Evolutionary conservation across 2,888 invertebrate genomes (phyloP), one percentile per base, ranked within the genome.

Genomic region (Tricholauxania praeusta): DNA sequence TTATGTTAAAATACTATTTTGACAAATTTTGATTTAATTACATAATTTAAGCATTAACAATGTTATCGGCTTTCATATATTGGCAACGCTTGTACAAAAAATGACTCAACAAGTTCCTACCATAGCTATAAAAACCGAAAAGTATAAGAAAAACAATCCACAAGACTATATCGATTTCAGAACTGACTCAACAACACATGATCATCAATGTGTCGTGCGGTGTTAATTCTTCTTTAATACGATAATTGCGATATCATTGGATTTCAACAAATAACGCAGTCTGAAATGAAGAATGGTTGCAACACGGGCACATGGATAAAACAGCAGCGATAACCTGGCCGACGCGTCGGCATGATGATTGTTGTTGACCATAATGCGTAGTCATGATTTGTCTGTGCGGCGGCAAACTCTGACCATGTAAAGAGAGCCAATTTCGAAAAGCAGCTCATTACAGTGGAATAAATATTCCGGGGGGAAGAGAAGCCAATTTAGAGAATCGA

Each of bases 241-340:
- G 39, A 39, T 83, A 84, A 82, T 79, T 82, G 81, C 81, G 80
- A 63, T 82, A 83, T 84, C 82, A 82, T 81, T 82, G 82, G 79
- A 79, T 80, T 80, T 80, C 80, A 82, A 81, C 81, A 73, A 80
- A 78, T 80, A 12, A 57, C 78, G 80, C 77, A 78, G 76, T 74
- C 62, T 17, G 63, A 57, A 59, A 79, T 78, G 77, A 78, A 77
- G 75, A 76, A 78, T 71, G 66, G 68, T 69, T 57, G 55, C 49
- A 19, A 52, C 53, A 22, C 63, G 69, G 49, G 71, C 57, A 49
- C 60, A 14, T 57, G 57, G 59, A 66, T 65, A 12, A 51, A 66
- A 66, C 53, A 70, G 10, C 72, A 72, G 39, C 22, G 28, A 22
- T 60, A 66, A 74, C 71, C 76, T 60, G 71, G 52, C 28, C 62